Evolutionary conservation across 2,888 invertebrate species (phyloP).

Genomic region (Lymantria monacha): DNA sequence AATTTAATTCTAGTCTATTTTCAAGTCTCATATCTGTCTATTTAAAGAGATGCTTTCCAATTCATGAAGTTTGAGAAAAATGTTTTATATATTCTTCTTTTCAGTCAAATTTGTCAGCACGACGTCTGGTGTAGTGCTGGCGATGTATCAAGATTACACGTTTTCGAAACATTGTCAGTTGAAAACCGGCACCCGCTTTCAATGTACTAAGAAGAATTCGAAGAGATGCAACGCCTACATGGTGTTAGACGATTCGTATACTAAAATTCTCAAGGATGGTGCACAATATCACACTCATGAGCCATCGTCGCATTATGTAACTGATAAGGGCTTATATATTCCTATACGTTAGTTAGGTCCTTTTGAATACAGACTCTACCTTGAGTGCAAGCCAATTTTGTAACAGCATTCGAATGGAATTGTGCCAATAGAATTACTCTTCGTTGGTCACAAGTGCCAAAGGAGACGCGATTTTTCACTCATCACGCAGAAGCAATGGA

Average conservation of each 20-base stretch:
- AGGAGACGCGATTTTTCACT: not conserved
- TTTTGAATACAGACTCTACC: not conserved
- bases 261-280: not conserved
- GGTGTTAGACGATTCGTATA: not conserved
- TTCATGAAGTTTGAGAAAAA: too few relatives aligned
- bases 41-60: too few relatives aligned
- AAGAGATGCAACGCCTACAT: conserved; percentile 9
- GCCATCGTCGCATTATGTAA: conserved; percentile 1
- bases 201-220: conserved; percentile 5
- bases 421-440: conserved; percentile 1
- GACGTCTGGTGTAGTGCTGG: not conserved
- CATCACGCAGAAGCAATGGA: too few relatives aligned
- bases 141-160: conserved; percentile 1
- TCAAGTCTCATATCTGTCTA: too few relatives aligned
- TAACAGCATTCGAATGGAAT: conserved; percentile 4
- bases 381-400: conserved; percentile 1
- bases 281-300: conserved; percentile 1
- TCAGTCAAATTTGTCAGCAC: conserved; percentile 8
- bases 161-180: conserved; percentile 5
- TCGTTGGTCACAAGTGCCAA: not conserved
- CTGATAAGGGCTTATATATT: conserved; percentile 1
- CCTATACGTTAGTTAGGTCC: not conserved
- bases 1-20: too few relatives aligned
- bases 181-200: conserved; percentile 3
- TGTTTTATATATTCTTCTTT: not conserved